Conservation (phyloP, 30 jellyfish, hydroid and myxozoan genomes). For the Cassiopea andromeda region DNA sequence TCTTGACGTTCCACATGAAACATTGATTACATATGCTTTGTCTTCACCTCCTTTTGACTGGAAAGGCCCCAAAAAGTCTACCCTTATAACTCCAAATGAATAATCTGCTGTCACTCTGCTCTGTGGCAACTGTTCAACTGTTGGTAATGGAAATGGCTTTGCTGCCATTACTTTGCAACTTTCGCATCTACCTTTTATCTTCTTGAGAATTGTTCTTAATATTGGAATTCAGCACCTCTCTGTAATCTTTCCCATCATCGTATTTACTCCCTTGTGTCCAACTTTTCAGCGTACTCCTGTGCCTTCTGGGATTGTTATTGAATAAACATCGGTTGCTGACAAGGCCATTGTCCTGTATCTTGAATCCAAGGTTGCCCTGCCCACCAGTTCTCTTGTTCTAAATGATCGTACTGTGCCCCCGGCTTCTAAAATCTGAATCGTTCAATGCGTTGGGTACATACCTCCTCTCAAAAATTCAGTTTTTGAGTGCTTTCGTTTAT, state of each 20-base stretch:
- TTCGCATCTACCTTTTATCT: constrained; percentile 34
- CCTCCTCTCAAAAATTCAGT: no score
- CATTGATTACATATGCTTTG: constrained; percentile 41
- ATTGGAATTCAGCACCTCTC: constrained; percentile 37
- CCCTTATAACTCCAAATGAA: constrained; percentile 15
- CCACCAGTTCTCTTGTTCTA: no score
- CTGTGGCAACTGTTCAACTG: constrained; percentile 33
- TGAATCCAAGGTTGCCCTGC: no score
- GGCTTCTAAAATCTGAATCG: no score
- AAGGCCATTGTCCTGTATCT: neutral
- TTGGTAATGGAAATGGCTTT: constrained; percentile 54
- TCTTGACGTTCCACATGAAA: constrained; percentile 57
- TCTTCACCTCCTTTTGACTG: constrained; percentile 5
- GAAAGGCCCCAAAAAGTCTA: constrained; percentile 38
- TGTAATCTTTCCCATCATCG: neutral
- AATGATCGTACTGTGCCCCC: no score
- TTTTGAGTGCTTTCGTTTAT: no score
- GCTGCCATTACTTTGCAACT: constrained; percentile 60
- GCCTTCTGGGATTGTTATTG: constrained; percentile 15
- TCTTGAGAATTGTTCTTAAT: constrained; percentile 31
- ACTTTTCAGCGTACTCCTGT: constrained; percentile 1
- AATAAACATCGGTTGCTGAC: neutral
- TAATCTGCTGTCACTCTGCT: constrained; percentile 39
- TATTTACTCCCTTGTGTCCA: constrained; percentile 15
- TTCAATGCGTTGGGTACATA: no score